Evolutionary conservation across 92 coral and sea anemone species (phyloP).

Genomic region (Galaxea fascicularis): DNA sequence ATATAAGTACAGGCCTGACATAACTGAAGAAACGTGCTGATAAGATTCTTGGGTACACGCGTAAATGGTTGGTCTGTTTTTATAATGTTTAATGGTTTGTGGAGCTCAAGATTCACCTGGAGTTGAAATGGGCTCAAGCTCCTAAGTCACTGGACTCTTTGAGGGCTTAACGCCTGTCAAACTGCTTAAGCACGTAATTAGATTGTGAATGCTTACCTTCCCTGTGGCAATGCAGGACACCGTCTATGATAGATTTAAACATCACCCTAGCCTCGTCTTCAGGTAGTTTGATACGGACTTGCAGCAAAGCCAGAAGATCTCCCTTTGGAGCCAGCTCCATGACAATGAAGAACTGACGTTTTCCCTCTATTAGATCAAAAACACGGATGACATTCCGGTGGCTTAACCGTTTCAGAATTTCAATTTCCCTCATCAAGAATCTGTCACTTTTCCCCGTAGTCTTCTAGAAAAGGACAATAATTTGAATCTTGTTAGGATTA

Average conservation of each 20-base stretch:
- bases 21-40: no score
- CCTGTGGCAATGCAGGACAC: constrained; percentile 78
- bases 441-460: constrained; percentile 30
- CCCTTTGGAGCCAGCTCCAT: constrained; percentile 88
- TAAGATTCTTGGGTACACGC: no score
- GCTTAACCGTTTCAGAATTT: constrained; percentile 74
- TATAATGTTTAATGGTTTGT: no score
- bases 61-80: no score
- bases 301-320: constrained; percentile 74
- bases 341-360: constrained; percentile 70
- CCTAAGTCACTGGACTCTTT: no score
- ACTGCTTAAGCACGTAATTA: neutral
- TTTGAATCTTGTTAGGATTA: no score
- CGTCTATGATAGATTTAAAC: constrained; percentile 72
- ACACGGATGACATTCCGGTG: constrained; percentile 78
- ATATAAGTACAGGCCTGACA: no score
- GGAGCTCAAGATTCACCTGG: no score
- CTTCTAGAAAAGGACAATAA: neutral
- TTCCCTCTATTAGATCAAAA: constrained; percentile 78
- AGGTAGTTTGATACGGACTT: constrained; percentile 48
- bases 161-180: no score
- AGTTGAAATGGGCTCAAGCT: no score
- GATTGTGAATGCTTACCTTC: constrained; percentile 54
- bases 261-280: constrained; percentile 77
- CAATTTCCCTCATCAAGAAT: constrained; percentile 82